phyloP scores from a whole-genome alignment of 2,113 vertebrate genomes.

The Salvator merianae region DNA sequence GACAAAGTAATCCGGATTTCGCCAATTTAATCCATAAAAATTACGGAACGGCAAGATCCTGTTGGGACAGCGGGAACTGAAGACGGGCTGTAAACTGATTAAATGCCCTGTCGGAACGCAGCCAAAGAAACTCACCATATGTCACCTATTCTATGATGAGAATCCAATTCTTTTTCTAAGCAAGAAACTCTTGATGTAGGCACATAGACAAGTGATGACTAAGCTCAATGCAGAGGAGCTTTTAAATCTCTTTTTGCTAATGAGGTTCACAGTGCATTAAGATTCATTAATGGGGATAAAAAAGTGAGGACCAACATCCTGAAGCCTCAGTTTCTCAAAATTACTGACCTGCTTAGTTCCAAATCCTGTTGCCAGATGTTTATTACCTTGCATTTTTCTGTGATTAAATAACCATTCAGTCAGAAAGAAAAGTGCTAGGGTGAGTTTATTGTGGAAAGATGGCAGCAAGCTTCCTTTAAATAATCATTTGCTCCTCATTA shows the following conservation, averaged over 20 bases:
- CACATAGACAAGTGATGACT: conserved; percentile 13
- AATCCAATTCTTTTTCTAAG: not conserved
- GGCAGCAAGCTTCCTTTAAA: conserved; percentile 18
- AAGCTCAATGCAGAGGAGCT: conserved; percentile 26
- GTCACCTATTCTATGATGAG: not conserved
- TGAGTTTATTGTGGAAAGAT: conserved; percentile 32
- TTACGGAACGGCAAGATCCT: too few species aligned
- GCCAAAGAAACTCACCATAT: not conserved
- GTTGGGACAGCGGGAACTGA: too few species aligned
- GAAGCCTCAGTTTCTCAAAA: conserved; percentile 47
- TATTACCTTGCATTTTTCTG: conserved; percentile 26
- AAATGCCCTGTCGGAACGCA: too few species aligned
- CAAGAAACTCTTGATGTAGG: conserved; percentile 35
- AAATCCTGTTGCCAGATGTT: conserved; percentile 22
- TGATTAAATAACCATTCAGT: conserved; percentile 27
- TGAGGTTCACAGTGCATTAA: conserved; percentile 38
- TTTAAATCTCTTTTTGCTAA: conserved; percentile 39
- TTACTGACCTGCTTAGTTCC: conserved; percentile 38
- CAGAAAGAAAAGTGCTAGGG: conserved; percentile 33
- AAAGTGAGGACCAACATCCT: conserved; percentile 18
- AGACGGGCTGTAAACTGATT: too few species aligned
- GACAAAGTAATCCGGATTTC: too few species aligned
- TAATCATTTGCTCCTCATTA: conserved; percentile 20
- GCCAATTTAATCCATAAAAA: too few species aligned
- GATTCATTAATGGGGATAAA: conserved; percentile 37